Percentiles rank a stretch among this genome's conserved stretches.
These are phyloP conservation scores for Bovichtus diacanthus DNA, from an alignment of 2,797 vertebrate species.

Conservation along the genomic window DNA sequence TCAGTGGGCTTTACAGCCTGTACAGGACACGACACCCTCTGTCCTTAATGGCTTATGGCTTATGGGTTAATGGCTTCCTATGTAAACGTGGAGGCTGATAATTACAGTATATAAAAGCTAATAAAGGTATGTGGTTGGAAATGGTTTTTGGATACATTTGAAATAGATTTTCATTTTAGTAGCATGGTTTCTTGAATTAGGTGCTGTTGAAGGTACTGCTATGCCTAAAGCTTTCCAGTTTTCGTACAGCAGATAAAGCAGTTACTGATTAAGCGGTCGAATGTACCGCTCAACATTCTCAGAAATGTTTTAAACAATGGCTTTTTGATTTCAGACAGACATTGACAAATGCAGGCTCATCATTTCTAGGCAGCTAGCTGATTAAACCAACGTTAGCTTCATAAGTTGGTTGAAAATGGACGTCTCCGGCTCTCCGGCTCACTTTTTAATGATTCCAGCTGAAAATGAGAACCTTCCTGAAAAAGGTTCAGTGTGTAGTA, in stretches of 20 bases:
- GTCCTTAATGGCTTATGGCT: too few species aligned
- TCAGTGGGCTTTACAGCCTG: too few species aligned
- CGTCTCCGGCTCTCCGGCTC: too few species aligned
- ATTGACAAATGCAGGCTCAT: neutral
- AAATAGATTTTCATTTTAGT: neutral
- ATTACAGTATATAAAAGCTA: neutral
- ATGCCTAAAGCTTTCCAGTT: neutral
- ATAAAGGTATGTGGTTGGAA: neutral
- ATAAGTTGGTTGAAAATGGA: too few species aligned
- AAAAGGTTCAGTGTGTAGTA: too few species aligned
- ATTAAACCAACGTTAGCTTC: too few species aligned
- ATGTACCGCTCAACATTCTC: neutral
- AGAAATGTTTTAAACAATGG: neutral
- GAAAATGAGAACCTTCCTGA: too few species aligned
- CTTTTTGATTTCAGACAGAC: neutral
- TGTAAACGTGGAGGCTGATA: neutral
- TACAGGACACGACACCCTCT: too few species aligned
- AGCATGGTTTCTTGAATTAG: neutral
- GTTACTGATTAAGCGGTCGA: neutral
- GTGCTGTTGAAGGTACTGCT: neutral
- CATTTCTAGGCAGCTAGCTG: neutral
- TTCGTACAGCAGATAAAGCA: neutral
- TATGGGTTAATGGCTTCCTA: too few species aligned
- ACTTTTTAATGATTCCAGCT: too few species aligned
- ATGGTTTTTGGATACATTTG: neutral